These are phyloP conservation scores for Ctenosaura bakeri DNA, from an alignment of 2,797 vertebrate species.

Conservation along the genomic window DNA sequence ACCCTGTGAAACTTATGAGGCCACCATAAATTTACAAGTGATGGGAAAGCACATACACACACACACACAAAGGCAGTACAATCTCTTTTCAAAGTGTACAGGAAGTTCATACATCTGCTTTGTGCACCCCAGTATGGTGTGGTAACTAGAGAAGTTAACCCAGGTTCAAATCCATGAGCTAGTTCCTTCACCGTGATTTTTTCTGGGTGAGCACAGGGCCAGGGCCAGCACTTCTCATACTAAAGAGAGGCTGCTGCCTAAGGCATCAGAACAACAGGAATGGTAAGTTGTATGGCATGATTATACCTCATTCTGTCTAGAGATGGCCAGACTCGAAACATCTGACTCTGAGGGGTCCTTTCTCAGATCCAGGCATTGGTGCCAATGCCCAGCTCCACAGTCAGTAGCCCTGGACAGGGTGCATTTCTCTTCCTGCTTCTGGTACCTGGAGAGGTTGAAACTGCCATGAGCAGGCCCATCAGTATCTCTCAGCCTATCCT, in stretches of 20 bases:
- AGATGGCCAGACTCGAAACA: neutral
- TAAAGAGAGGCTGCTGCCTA: too few species aligned
- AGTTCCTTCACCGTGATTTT: neutral
- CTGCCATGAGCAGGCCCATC: too few species aligned
- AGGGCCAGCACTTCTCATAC: too few species aligned
- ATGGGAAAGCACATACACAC: too few species aligned
- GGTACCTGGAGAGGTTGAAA: too few species aligned
- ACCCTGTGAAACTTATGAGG: too few species aligned
- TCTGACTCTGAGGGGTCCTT: neutral
- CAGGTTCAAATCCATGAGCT: neutral
- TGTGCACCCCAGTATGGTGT: neutral
- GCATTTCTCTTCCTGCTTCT: neutral
- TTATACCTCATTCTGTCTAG: neutral
- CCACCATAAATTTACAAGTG: too few species aligned
- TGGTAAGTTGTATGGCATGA: too few species aligned
- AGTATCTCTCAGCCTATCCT: too few species aligned
- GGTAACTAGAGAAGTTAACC: neutral
- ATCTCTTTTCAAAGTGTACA: neutral
- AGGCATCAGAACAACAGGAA: too few species aligned
- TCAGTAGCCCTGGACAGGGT: neutral
- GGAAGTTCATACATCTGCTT: too few species aligned
- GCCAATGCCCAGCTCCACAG: neutral
- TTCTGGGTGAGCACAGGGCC: neutral
- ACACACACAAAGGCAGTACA: neutral
- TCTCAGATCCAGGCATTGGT: neutral